Conservation (phyloP, 2,888 invertebrate genomes). For the Phengaris alcon region DNA sequence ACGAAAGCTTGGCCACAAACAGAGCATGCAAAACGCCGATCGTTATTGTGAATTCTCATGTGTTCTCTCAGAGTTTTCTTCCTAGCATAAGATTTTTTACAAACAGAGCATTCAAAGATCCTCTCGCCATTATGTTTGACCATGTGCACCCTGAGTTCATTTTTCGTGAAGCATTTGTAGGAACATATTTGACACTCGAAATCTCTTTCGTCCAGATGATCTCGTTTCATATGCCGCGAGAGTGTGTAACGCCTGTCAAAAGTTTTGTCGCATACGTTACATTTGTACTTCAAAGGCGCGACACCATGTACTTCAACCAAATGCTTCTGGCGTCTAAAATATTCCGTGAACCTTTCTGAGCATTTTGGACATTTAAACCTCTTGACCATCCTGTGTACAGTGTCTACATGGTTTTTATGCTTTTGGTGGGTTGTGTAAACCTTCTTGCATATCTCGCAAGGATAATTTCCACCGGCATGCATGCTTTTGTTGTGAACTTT, state of each 20-base stretch:
- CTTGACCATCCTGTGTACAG: conserved; percentile 57
- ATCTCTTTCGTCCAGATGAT: conserved; percentile 60
- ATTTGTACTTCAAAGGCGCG: conserved; percentile 57
- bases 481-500: conserved; percentile 62
- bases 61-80: conserved; percentile 64
- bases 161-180: conserved; percentile 60
- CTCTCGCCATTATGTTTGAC: conserved; percentile 60
- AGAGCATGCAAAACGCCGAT: conserved; percentile 58
- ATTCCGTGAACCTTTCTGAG: conserved; percentile 59
- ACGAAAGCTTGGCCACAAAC: conserved; percentile 66
- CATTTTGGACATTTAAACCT: conserved; percentile 62
- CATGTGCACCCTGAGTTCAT: conserved; percentile 60
- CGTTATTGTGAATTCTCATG: conserved; percentile 65
- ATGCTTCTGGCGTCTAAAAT: conserved; percentile 63
- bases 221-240: conserved; percentile 62
- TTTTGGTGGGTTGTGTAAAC: conserved; percentile 55
- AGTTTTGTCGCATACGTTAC: conserved; percentile 54
- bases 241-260: conserved; percentile 49
- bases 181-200: conserved; percentile 53
- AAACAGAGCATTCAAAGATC: conserved; percentile 63
- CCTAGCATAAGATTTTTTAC: conserved; percentile 64
- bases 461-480: conserved; percentile 53
- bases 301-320: conserved; percentile 58
- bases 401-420: conserved; percentile 57
- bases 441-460: conserved; percentile 60